Conservation (phyloP, 92 coral and sea anemone genomes). For the Epizoanthus rinbou region DNA sequence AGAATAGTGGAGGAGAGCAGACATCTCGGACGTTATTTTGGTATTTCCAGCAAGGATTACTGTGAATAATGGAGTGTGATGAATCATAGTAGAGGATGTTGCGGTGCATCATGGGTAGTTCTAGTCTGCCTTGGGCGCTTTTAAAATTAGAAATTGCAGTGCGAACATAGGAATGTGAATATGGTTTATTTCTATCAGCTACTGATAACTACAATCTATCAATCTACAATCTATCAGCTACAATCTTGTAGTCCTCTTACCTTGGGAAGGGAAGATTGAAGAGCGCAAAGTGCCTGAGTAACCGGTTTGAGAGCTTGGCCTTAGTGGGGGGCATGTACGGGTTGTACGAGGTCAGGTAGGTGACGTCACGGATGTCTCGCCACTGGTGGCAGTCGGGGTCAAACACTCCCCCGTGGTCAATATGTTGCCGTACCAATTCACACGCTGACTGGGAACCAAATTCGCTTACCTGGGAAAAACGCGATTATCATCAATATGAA, state of each 20-base stretch:
- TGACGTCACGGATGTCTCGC: slow-evolving; percentile 92
- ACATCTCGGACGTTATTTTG: too few species aligned
- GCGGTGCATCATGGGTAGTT: too few species aligned
- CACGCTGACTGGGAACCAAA: slow-evolving; percentile 89
- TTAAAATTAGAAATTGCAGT: too few species aligned
- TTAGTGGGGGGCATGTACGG: slow-evolving; percentile 91
- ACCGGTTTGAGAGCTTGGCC: slow-evolving; percentile 79
- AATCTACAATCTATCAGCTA: too few species aligned
- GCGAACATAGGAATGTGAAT: too few species aligned
- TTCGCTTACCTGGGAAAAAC: slow-evolving; percentile 57
- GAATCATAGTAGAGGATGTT: too few species aligned
- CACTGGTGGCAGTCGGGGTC: slow-evolving; percentile 94
- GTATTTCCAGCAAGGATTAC: too few species aligned
- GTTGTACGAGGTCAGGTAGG: slow-evolving; percentile 92
- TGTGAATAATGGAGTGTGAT: too few species aligned
- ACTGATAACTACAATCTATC: too few species aligned
- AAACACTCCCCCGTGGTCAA: slow-evolving; percentile 98
- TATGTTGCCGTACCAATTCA: slow-evolving; percentile 94
- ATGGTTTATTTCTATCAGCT: too few species aligned
- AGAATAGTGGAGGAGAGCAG: too few species aligned
- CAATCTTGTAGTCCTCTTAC: slow-evolving; percentile 39
- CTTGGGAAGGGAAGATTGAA: slow-evolving; percentile 92
- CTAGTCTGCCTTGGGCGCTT: too few species aligned
- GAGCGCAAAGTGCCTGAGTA: slow-evolving; percentile 94
- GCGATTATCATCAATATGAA: neutral